phyloP scores from a whole-genome alignment of 2,113 vertebrate species.

The Rhombomys opimus region DNA sequence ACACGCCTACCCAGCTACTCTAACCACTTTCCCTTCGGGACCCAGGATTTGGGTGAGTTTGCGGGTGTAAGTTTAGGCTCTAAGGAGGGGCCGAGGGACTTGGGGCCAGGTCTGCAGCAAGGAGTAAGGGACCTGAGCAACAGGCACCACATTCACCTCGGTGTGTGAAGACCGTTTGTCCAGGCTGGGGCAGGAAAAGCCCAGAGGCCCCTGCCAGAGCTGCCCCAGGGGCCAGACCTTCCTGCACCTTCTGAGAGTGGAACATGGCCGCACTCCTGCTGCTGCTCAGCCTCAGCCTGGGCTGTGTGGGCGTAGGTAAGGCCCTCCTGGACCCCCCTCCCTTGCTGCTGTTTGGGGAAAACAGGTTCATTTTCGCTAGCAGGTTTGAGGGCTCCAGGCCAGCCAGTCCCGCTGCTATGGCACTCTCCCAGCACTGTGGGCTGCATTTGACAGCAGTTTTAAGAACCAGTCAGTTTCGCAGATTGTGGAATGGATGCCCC shows the following conservation, averaged over 20 bases:
- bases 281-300: constrained; percentile 72
- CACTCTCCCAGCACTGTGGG: not conserved
- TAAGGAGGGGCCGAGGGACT: not conserved
- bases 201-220: constrained; percentile 28
- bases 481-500: not conserved
- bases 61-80: not conserved
- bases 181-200: not conserved
- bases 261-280: constrained; percentile 68
- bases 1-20: not conserved
- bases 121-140: not conserved
- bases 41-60: not conserved
- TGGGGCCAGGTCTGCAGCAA: not conserved
- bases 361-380: not conserved
- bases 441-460: not conserved
- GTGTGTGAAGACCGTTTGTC: not conserved
- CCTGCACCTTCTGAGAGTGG: not conserved
- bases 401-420: not conserved
- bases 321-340: not conserved
- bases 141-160: not conserved
- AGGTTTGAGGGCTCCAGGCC: not conserved
- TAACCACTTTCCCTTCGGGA: not conserved
- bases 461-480: not conserved
- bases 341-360: not conserved
- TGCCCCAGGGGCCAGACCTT: not conserved
- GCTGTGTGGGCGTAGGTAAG: constrained; percentile 72